Evolutionary conservation across 2,888 invertebrate genomes (phyloP), one percentile per base, ranked within the genome.

Genomic region (Scaeva pyrastri): DNA sequence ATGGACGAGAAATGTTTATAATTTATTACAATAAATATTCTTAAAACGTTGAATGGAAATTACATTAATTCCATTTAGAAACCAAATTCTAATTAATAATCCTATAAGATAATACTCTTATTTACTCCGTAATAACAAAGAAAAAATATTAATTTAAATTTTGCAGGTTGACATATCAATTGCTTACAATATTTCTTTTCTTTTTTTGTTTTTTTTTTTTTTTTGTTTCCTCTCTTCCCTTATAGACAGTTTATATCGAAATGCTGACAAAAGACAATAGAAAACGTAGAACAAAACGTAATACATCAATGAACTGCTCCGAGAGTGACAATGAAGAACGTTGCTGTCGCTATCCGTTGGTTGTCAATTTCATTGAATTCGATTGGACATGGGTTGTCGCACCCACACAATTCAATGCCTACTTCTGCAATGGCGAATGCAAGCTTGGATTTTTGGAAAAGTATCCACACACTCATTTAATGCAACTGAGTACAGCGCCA

Each of bases 301-400:
- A 95, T 90, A 94, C 96, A 72, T 96, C 96, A 26, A 94, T 97
- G 90, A 96, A 96, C 91, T 98, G 98, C 93, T 96, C 96, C 76
- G 97, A 97, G 89, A 91, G 89, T 72, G 92, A 92, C 74, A 90
- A 96, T 88, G 97, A 98, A 90, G 94, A 95, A 36, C 94, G 97
- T 58, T 99, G 99, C 93, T 99, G 99, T 91, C 96, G 98, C 5
- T 98, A 98, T 93, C 98, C 98, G 0, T 94, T 99, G 55, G 96
- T 96, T 14, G 97, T 99, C 16, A 97, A 98, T 93, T 99, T 99
- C 92, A 90, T 91, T 21, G 91, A 90, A 68, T 98, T 99, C 91
- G 98, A 98, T 31, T 99, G 98, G 98, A 97, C 98, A 91, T 99
- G 98, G 96, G 97, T 99, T 90, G 97, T 99, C 80, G 98, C 98